These are phyloP conservation scores for Mylabris phalerata DNA, from an alignment of 1,140 invertebrate species.

Conservation along the genomic window DNA sequence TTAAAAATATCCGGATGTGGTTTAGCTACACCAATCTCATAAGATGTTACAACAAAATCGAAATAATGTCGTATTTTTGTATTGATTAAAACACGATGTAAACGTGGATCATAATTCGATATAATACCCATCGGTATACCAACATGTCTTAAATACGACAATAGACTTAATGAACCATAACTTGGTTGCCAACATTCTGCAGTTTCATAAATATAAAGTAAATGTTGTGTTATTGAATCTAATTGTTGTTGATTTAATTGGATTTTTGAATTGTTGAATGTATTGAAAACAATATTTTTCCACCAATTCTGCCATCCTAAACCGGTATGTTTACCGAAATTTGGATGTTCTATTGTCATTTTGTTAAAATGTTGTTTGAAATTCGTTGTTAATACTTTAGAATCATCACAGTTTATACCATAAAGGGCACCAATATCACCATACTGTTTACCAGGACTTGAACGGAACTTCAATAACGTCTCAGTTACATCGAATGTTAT, in stretches of 20 bases:
- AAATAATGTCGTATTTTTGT: constrained; percentile 62
- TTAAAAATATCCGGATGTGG: constrained; percentile 68
- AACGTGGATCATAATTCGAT: constrained; percentile 81
- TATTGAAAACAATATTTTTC: constrained; percentile 57
- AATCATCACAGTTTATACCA: constrained; percentile 56
- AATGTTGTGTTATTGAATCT: constrained; percentile 50
- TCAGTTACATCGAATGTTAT: constrained; percentile 86
- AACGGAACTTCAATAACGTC: constrained; percentile 66
- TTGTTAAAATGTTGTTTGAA: constrained; percentile 57
- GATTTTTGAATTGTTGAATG: constrained; percentile 51
- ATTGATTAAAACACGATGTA: constrained; percentile 59
- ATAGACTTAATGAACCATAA: constrained; percentile 55
- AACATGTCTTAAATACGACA: constrained; percentile 50
- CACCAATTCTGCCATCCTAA: constrained; percentile 79
- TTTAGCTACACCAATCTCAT: constrained; percentile 65
- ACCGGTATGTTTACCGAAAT: constrained; percentile 64
- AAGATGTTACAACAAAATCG: constrained; percentile 74
- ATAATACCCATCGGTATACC: constrained; percentile 64
- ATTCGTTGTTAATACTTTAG: constrained; percentile 50
- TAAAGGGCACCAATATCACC: constrained; percentile 57
- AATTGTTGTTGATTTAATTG: constrained; percentile 44
- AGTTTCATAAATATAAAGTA: constrained; percentile 62
- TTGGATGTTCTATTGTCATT: constrained; percentile 64
- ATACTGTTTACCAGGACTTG: constrained; percentile 68
- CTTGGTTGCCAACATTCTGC: constrained; percentile 62